phyloP scores from a whole-genome alignment of 2,797 vertebrate genomes.

The Syncerus caffer region DNA sequence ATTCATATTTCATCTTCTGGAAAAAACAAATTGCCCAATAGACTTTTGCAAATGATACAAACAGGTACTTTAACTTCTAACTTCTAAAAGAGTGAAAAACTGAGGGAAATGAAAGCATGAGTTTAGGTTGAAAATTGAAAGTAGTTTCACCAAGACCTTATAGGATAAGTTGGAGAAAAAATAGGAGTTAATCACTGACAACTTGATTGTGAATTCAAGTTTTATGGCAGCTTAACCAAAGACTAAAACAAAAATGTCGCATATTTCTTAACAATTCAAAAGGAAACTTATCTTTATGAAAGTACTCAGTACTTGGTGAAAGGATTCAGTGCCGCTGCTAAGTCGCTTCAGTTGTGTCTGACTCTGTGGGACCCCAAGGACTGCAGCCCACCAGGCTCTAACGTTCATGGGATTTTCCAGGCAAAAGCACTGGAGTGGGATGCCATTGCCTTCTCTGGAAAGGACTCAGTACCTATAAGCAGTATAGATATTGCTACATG shows the following conservation, averaged over 20 bases:
- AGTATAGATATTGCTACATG: neutral
- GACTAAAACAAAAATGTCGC: neutral
- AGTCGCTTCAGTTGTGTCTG: too few relatives aligned
- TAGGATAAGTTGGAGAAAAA: neutral
- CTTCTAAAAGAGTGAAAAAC: neutral
- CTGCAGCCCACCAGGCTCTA: too few relatives aligned
- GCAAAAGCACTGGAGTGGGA: too few relatives aligned
- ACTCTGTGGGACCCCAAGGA: too few relatives aligned
- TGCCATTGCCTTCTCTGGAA: neutral
- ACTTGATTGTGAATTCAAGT: neutral
- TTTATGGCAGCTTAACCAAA: neutral
- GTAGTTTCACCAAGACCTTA: neutral
- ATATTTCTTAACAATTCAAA: neutral
- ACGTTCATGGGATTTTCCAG: too few relatives aligned
- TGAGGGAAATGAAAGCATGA: neutral
- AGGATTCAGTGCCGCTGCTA: neutral
- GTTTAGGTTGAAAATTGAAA: neutral
- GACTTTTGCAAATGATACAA: neutral
- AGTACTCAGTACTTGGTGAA: neutral
- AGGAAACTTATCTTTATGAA: neutral
- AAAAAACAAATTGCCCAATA: neutral
- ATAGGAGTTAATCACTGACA: neutral
- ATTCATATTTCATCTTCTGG: neutral
- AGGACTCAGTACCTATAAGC: neutral
- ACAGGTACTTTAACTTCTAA: neutral